phyloP scores from a whole-genome alignment of 2,888 invertebrate species.

The Nycteola revayana region DNA sequence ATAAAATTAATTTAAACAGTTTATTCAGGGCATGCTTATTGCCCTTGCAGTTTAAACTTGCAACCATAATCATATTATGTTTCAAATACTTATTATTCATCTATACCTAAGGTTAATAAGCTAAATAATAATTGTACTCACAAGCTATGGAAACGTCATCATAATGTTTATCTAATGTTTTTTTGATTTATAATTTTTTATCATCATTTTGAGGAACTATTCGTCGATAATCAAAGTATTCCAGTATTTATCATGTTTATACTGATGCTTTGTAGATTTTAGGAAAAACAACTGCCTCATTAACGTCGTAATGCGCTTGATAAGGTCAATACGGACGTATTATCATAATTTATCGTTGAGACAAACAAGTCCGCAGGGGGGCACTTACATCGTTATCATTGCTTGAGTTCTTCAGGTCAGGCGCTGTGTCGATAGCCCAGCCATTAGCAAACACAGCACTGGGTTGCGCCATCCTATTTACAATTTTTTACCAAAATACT shows the following conservation, averaged over 20 bases:
- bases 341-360: conserved; percentile 42
- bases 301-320: conserved; percentile 25
- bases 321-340: conserved; percentile 56
- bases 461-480: conserved; percentile 55
- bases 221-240: no score
- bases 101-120: no score
- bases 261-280: conserved; percentile 8
- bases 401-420: conserved; percentile 60
- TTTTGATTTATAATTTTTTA: no score
- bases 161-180: no score
- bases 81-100: no score
- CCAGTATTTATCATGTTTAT: conserved; percentile 7
- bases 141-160: no score
- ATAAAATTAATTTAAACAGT: no score
- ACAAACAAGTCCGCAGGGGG: conserved; percentile 77
- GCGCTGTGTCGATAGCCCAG: conserved; percentile 73
- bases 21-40: no score
- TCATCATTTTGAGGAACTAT: no score
- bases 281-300: conserved; percentile 30
- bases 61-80: no score
- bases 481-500: conserved; percentile 20
- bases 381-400: conserved; percentile 74
- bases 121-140: no score
- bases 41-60: no score
- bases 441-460: conserved; percentile 59